Base-by-base conservation (phyloP, 2,113 vertebrate genomes). In the Brachyhypopomus occidentalis region DNA sequence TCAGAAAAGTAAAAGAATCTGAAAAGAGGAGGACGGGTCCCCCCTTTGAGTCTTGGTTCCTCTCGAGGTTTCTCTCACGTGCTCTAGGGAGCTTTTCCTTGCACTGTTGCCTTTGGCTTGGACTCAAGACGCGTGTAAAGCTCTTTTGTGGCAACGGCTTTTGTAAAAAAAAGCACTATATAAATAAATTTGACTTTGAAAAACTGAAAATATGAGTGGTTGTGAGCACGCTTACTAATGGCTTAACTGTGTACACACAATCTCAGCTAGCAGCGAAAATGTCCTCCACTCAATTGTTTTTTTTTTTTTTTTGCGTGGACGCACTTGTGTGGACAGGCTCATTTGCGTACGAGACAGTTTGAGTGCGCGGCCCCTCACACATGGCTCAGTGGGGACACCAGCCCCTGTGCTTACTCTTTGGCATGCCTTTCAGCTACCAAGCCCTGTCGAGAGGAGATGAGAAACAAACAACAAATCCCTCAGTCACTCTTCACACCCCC, bases 341-440 rank as follows among this genome's bases (percentile, higher is more conserved):
- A 66, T 66, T 69, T 38, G 30, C 8, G 64, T n/a, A 19, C 19
- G 20, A 70, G 66, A 20, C 38, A 38, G 11, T 41, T 41, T 70
- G 38, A n/a, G 66, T 3, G 27, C 6, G 36, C 36, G 20, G 36
- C 83, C 86, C 85, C 81, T 88, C 86, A 75, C 72, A 73, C 52
- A 17, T 48, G 72, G 76, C 85, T n/a, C 75, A 22, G 48, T 78
- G 86, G 86, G 56, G 55, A 19, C 48, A 25, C 36, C 25, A 45
- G 77, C 70, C 67, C 8, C 22, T 58, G 41, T 9, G 63, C 88
- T 88, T 83, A 85, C 85, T 88, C 81, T 86, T 72, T 5, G 60
- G 71, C 69, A 66, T 56, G 81, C 67, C 77, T 91, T 90, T 90
- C 84, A 90, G 90, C 83, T 86, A 88, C 88, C 88, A 83, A 87